Evolutionary conservation across 2,113 vertebrate genomes (phyloP), one percentile per base, ranked within the genome.

Genomic region (Cebus imitator): DNA sequence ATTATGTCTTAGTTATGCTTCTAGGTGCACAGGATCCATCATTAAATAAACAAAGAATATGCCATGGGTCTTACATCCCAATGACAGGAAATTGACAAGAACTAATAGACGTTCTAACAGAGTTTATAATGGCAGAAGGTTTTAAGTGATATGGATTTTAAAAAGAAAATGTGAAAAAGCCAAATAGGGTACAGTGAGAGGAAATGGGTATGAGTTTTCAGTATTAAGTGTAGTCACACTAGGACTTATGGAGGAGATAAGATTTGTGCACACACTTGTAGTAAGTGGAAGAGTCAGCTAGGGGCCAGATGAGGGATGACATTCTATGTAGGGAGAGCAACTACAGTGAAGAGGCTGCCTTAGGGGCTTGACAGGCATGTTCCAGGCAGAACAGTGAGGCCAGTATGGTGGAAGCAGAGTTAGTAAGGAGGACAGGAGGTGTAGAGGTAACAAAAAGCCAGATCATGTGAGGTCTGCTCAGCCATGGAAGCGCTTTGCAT

Each of bases 371-470:
- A 12, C 12, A 45, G 1, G 2, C 45, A 61, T 18, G 8, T 48
- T 50, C 32, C 6, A 30, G 35, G 4, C 68, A 37, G 35, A 80
- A 10, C 25, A 32, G 21, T 17, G 58, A 55, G 35, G 35, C 45
- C n/a, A 52, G 23, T 1, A 30, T 37, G 6, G 9, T 72, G 55
- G 35, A 61, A 64, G 13, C 13, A 90, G 48, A 7, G 8, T 72
- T 70, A 17, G 52, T 23, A 25, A 48, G 2, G 4, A 30, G 4
- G 27, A 37, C 9, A 30, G 17, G 0, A 20, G 1, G 14, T 3
- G 0, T 37, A 40, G 88, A 23, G 27, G 35, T 14, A 5, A 66
- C 14, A 68, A 23, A n/a, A 37, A 79, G 30, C 45, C 58, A 52
- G 23, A 30, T 52, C 10, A 10, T 37, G 14, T 16, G 20, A 66